Base-by-base conservation (phyloP, 2,797 vertebrate species). In the Protonibea diacanthus region DNA sequence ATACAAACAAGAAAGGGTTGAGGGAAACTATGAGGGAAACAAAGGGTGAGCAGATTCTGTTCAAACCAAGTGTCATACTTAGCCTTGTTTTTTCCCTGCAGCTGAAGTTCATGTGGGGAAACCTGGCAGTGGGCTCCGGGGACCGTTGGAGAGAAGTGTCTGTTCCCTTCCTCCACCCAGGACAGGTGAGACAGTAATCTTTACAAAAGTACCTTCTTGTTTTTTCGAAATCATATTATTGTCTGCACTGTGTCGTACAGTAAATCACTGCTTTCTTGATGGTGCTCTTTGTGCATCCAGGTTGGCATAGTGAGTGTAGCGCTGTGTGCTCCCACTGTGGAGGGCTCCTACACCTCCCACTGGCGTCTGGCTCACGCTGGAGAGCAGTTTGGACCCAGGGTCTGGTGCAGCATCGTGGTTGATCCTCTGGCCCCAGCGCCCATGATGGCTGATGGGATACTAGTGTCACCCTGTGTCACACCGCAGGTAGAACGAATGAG, bases 61-160 rank as follows among this genome's bases (percentile, higher is more conserved):
- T 38, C 33, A 38, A 38, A 38, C 33, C 33, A 38, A 38, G 33
- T 38, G 33, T 70, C 18, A 21, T 5, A 1, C 23, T 56, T 25
- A 40, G 20, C 2, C 6, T n/a, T 51, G n/a, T 81, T 62, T 74
- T 25, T 52, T 67, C 20, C 76, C 71, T 87, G 42, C 78, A 99
- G 98, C 92, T 99, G 77, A 98, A 97, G 85, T 98, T 99, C 76
- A 98, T 99, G 98, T 99, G 98, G 98, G 98, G 98, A 61, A 99
- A 99, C 85, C 91, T 99, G 84, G 97, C 96, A 0, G 95, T 98
- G 91, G 96, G 96, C 13, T 97, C 97, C 23, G 89, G 95, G 14
- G 97, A 96, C 69, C 90, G 92, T 11, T 95, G 94, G 94, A 97
- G 96, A 73, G 97, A 98, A 84, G 96, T 98, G 62, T 88, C 95